A percentile compares a stretch with the other conserved stretches of the same genome.
Evolutionary conservation across 2,888 invertebrate genomes (phyloP).

Genomic region (Malacosoma neustria): DNA sequence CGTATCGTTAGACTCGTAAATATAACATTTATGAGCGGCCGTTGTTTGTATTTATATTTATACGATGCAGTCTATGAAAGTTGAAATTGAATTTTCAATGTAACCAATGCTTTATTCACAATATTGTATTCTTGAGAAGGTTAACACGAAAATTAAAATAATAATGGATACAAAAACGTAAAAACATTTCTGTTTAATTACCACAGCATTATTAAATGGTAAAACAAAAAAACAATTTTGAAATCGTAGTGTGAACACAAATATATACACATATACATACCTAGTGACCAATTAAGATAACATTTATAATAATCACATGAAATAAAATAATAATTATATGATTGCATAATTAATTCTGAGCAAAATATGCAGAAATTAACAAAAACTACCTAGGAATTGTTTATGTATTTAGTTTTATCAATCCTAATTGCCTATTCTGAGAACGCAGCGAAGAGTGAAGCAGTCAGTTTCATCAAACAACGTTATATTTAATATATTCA

Average conservation of each 20-base stretch:
- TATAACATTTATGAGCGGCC: no score
- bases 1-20: no score
- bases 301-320: neutral
- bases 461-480: neutral
- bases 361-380: neutral
- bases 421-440: neutral
- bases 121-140: no score
- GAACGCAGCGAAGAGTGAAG: neutral
- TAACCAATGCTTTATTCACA: no score
- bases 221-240: no score
- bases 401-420: neutral
- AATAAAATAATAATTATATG: neutral
- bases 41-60: no score
- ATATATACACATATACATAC: neutral
- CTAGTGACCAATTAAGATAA: neutral
- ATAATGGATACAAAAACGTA: no score
- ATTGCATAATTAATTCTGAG: neutral
- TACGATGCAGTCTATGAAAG: no score
- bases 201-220: no score
- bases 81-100: no score
- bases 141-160: no score
- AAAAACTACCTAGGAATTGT: neutral
- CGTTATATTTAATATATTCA: neutral
- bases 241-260: neutral
- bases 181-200: no score